Evolutionary conservation across 53 echinoderm and acorn worm species (phyloP).

Genomic region (Henricia sp.): DNA sequence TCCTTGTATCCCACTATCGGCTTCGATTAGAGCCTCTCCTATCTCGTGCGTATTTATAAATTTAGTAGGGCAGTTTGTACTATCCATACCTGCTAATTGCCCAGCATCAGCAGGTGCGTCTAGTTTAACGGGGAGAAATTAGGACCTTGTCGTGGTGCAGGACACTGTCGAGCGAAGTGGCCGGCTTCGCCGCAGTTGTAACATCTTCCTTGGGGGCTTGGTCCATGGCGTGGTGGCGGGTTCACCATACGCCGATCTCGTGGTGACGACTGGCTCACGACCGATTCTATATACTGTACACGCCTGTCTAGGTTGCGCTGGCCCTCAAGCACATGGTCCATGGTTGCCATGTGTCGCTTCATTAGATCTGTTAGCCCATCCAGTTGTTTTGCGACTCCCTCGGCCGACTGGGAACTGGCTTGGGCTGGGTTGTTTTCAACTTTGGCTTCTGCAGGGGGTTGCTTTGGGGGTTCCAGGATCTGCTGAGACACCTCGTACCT

Average conservation of each 20-base stretch:
- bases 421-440: neutral
- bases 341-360: neutral
- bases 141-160: neutral
- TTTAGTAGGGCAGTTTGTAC: neutral
- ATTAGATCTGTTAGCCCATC: neutral
- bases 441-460: neutral
- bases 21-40: neutral
- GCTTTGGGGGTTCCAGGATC: neutral
- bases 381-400: neutral
- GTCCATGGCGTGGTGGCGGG: neutral
- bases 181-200: slow-evolving; percentile 11
- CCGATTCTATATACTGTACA: neutral
- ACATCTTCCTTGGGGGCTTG: neutral
- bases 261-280: too few relatives aligned
- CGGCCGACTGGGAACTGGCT: neutral
- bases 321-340: neutral
- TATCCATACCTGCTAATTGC: neutral
- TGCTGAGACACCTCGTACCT: neutral
- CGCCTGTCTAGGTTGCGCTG: neutral
- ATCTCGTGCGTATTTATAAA: neutral
- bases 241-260: neutral
- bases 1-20: neutral
- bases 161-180: slow-evolving; percentile 29
- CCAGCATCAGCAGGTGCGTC: slow-evolving; percentile 9
- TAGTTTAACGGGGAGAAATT: neutral